A percentile compares a stretch with the other conserved stretches of the same genome.
phyloP scores from a whole-genome alignment of 1,140 invertebrate species.

The Drosophila pandora region DNA sequence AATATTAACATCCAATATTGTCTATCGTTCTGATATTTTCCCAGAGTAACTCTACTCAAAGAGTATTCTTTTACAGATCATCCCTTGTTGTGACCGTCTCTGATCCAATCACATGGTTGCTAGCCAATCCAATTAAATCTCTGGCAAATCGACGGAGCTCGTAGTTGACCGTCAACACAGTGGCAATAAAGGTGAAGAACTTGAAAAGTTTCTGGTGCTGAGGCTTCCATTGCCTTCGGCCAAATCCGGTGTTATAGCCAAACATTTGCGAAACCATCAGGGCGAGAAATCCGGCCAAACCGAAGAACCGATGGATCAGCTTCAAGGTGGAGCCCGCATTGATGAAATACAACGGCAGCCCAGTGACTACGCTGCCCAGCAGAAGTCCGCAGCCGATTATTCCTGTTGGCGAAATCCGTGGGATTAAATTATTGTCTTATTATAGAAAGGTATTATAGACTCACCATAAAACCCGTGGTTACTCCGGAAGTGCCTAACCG shows the following conservation, averaged over 20 bases:
- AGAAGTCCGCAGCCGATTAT: constrained; percentile 65
- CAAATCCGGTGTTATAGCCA: constrained; percentile 78
- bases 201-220: constrained; percentile 62
- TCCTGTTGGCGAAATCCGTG: constrained; percentile 29
- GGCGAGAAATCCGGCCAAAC: constrained; percentile 58
- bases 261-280: constrained; percentile 74
- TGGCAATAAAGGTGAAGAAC: constrained; percentile 66
- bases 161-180: constrained; percentile 63
- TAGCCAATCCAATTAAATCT: constrained; percentile 26
- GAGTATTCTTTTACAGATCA: constrained; percentile 14
- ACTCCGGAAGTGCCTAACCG: constrained; percentile 55
- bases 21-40: not conserved
- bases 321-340: constrained; percentile 32
- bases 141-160: constrained; percentile 52
- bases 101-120: not conserved
- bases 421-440: constrained; percentile 34
- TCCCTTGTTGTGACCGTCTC: constrained; percentile 9
- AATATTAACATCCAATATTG: not conserved
- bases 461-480: constrained; percentile 69
- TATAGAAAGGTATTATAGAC: constrained; percentile 12
- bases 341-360: constrained; percentile 52
- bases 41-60: constrained; percentile 2
- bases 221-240: constrained; percentile 63
- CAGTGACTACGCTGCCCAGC: constrained; percentile 43
- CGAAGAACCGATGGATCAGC: constrained; percentile 59